Conservation (phyloP, 2,113 vertebrate genomes). For the Psilopogon haemacephalus region DNA sequence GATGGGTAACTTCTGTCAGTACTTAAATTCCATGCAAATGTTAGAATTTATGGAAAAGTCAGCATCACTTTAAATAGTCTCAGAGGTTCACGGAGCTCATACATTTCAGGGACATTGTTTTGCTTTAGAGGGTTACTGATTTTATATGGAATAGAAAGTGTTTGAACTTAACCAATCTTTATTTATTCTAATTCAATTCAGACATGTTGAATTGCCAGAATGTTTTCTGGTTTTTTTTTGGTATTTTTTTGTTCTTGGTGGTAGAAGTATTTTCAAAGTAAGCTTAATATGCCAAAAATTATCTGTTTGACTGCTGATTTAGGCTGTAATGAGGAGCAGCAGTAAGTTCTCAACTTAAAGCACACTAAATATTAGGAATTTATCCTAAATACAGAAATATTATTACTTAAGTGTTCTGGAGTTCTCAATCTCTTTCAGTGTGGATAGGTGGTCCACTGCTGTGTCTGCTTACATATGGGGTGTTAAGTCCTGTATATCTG, state of each 20-base stretch:
- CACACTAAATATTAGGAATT: not conserved
- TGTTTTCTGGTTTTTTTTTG: not conserved
- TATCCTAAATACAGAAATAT: not conserved
- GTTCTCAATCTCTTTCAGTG: not conserved
- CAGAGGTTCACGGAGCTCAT: not conserved
- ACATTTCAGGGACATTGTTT: constrained; percentile 20
- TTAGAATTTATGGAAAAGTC: constrained; percentile 6
- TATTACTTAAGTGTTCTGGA: not conserved
- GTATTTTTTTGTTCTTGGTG: not conserved
- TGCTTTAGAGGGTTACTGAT: not conserved
- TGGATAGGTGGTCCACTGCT: not conserved
- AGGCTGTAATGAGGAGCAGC: not conserved
- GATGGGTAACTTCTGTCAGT: not conserved
- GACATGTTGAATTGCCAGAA: constrained; percentile 11
- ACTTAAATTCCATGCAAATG: not conserved
- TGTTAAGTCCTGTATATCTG: not conserved
- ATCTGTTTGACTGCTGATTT: not conserved
- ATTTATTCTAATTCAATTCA: constrained; percentile 22
- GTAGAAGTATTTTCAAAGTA: not conserved
- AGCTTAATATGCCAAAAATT: not conserved
- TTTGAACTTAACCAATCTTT: constrained; percentile 1
- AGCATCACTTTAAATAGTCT: not conserved
- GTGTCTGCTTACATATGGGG: not conserved
- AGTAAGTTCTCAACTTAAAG: not conserved
- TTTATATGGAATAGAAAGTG: not conserved